Conservation (phyloP, 2,113 vertebrate genomes). For the Geococcyx californianus region DNA sequence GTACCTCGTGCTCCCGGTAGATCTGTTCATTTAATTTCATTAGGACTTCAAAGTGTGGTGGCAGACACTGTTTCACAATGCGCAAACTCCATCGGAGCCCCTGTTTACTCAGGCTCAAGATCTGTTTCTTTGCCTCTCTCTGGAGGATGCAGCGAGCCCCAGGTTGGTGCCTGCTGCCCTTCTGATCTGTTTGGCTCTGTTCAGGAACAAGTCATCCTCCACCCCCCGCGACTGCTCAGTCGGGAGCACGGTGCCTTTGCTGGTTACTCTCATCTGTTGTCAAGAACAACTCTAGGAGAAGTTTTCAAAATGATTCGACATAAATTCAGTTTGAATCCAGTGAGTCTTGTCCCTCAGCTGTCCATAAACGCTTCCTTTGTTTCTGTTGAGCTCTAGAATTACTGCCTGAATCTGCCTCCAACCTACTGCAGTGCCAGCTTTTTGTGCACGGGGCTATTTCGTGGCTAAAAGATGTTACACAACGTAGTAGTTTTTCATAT, state of each 20-base stretch:
- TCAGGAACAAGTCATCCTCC: not conserved
- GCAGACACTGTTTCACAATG: not conserved
- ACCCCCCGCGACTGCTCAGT: not conserved
- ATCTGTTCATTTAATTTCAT: not conserved
- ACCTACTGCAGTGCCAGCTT: constrained; percentile 70
- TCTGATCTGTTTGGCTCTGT: not conserved
- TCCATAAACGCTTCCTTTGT: not conserved
- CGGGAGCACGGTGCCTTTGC: constrained; percentile 58
- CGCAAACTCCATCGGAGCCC: not conserved
- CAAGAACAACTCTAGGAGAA: constrained; percentile 11
- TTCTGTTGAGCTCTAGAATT: not conserved
- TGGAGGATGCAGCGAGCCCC: not conserved
- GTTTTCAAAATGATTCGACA: not conserved
- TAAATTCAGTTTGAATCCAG: not conserved
- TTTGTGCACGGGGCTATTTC: constrained; percentile 67
- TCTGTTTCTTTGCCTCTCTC: not conserved
- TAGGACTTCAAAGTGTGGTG: not conserved
- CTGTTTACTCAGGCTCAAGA: not conserved
- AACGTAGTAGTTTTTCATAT: constrained; percentile 68
- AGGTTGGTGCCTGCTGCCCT: not conserved
- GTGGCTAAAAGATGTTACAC: constrained; percentile 54
- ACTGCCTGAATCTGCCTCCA: constrained; percentile 52
- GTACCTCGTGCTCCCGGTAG: not conserved
- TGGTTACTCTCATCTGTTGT: constrained; percentile 37
- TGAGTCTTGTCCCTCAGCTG: not conserved